These are phyloP conservation scores for Onychostoma macrolepis DNA, from an alignment of 2,113 vertebrate genomes.

Conservation along the genomic window DNA sequence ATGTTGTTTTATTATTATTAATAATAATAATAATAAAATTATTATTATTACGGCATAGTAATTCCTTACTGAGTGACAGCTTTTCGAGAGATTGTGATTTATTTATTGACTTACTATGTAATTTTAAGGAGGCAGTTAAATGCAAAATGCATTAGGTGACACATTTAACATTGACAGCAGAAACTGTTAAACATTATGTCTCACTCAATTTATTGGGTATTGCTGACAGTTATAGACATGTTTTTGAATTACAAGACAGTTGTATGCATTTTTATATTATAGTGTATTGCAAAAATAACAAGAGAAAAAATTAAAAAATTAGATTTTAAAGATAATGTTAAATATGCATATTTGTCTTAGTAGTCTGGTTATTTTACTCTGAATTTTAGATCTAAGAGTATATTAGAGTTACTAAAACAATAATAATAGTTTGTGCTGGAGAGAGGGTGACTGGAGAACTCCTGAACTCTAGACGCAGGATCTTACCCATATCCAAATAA, in stretches of 20 bases:
- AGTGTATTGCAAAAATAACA: background rate
- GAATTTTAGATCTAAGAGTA: background rate
- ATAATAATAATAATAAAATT: background rate
- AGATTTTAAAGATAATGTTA: background rate
- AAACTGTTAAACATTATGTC: background rate
- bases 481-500: conserved; percentile 87
- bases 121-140: too few relatives aligned
- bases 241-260: background rate
- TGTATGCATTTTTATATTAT: background rate
- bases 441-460: conserved; percentile 12
- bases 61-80: background rate
- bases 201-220: background rate
- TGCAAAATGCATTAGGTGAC: too few relatives aligned
- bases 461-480: conserved; percentile 11
- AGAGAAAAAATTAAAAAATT: background rate
- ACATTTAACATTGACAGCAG: background rate
- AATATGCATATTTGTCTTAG: background rate
- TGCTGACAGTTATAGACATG: background rate
- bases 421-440: background rate
- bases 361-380: background rate
- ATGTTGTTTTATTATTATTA: background rate
- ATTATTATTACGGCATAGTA: too few relatives aligned
- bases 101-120: background rate
- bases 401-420: background rate
- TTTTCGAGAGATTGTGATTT: background rate